Conservation (phyloP, 2,113 vertebrate genomes). For the Erythrocercus mccallii region DNA sequence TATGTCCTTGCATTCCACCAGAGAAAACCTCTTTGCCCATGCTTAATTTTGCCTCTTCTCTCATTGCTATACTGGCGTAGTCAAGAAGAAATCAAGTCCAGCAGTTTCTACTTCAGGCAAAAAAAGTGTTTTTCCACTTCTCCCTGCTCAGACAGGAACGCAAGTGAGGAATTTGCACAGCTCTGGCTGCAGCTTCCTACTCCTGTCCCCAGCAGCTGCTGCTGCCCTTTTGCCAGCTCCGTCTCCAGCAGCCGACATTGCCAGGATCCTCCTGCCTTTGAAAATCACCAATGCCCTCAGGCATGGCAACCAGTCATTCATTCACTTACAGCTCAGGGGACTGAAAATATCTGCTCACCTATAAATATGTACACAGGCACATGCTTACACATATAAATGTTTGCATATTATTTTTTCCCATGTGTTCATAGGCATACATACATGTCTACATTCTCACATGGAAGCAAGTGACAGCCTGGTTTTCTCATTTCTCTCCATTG, state of each 20-base stretch:
- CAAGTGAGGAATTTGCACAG: neutral
- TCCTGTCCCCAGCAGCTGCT: neutral
- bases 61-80: neutral
- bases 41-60: neutral
- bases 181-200: neutral
- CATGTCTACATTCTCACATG: fast-evolving
- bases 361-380: neutral
- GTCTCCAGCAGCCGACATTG: neutral
- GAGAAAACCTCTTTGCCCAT: neutral
- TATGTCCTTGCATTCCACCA: neutral
- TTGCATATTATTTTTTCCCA: neutral
- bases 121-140: neutral
- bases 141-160: neutral
- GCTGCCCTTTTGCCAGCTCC: neutral
- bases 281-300: neutral
- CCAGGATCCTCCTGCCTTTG: neutral
- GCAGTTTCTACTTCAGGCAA: neutral
- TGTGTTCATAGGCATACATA: neutral
- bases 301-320: neutral
- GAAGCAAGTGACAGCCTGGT: neutral
- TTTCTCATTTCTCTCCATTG: neutral
- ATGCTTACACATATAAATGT: fast-evolving
- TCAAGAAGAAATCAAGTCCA: neutral
- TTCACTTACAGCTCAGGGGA: neutral
- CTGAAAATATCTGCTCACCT: neutral